Conservation (phyloP, 2,113 vertebrate species). For the Barnardius zonarius region DNA sequence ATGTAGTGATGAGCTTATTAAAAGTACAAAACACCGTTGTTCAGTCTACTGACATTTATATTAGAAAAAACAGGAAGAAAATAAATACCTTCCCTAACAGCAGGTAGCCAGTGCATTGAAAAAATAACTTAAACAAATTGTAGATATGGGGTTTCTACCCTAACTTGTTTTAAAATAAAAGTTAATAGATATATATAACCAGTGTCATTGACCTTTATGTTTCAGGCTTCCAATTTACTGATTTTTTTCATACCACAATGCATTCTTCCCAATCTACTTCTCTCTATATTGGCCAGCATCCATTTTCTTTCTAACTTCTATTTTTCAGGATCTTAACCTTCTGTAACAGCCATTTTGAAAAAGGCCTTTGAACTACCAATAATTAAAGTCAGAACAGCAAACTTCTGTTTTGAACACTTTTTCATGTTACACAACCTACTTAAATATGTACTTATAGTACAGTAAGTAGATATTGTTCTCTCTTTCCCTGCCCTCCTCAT, state of each 20-base stretch:
- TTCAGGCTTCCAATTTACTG: neutral
- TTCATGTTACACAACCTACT: neutral
- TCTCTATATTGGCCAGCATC: neutral
- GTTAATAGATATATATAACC: neutral
- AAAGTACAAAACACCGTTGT: neutral
- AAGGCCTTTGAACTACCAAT: neutral
- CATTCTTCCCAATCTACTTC: neutral
- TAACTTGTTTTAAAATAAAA: neutral
- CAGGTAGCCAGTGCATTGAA: neutral
- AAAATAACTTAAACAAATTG: neutral
- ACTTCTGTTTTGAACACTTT: neutral
- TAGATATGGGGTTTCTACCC: accelerated
- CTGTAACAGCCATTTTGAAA: neutral
- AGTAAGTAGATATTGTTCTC: neutral
- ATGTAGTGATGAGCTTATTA: neutral
- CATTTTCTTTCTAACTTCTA: neutral
- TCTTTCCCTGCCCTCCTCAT: accelerated
- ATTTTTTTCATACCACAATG: neutral
- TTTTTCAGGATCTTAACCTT: neutral
- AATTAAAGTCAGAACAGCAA: neutral
- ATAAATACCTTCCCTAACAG: neutral
- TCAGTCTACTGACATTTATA: neutral
- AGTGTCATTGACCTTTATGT: neutral
- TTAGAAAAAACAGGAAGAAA: neutral
- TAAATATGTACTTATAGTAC: neutral